phyloP scores from a whole-genome alignment of 2,113 vertebrate species.

The Blennius ocellaris region DNA sequence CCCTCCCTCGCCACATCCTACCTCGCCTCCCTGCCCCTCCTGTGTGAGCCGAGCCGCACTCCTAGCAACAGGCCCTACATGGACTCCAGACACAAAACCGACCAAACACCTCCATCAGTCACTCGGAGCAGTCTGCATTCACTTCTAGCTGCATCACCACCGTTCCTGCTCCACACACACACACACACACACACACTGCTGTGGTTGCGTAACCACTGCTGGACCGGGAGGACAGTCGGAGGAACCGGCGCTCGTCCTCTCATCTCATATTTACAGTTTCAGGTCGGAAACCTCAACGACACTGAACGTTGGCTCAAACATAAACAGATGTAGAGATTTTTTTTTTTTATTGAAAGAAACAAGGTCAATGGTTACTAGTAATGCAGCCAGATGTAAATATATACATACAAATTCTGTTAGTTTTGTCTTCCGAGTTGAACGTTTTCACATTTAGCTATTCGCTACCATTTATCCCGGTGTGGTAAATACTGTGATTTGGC shows the following conservation, averaged over 20 bases:
- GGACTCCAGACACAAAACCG: slow-evolving; percentile 65
- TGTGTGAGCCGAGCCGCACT: slow-evolving; percentile 29
- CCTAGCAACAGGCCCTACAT: slow-evolving; percentile 73
- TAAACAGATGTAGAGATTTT: no score
- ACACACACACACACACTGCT: slow-evolving; percentile 10
- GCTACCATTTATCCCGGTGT: no score
- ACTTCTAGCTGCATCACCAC: slow-evolving; percentile 71
- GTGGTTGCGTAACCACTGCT: slow-evolving; percentile 38
- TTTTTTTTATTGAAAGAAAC: no score
- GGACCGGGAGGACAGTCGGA: neutral
- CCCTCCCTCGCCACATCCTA: slow-evolving; percentile 15
- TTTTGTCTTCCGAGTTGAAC: no score
- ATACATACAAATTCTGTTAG: no score
- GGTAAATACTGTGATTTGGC: no score
- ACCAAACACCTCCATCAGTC: slow-evolving; percentile 66
- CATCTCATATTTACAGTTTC: neutral
- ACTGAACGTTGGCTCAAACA: no score
- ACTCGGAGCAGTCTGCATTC: slow-evolving; percentile 61
- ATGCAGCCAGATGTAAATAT: no score
- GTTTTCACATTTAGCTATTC: no score
- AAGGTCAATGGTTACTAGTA: no score
- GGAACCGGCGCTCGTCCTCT: slow-evolving; percentile 7
- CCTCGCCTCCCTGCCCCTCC: slow-evolving; percentile 15
- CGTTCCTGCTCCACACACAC: slow-evolving; percentile 45
- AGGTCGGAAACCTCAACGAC: neutral